Base-by-base conservation (phyloP, 2,113 vertebrate genomes). In the Okapia johnstoni region DNA sequence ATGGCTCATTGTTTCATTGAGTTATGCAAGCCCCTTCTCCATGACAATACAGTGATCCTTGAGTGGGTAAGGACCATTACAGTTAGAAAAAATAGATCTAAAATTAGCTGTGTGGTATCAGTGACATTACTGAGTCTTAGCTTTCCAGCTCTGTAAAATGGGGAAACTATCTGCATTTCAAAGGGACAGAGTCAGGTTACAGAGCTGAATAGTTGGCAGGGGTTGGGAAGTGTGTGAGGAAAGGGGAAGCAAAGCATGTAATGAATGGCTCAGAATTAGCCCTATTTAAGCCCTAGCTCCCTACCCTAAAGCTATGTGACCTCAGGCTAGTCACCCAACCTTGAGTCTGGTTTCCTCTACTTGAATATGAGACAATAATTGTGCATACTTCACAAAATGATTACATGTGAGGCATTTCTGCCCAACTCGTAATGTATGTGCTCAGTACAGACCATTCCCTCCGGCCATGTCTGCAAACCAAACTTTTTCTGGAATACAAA, bases 31-130 rank as follows among this genome's bases (percentile, higher is more conserved):
- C 36, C 66, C 36, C 21, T 40, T 73, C 36, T 40, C 36, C 66
- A 40, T 0, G 2, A 73, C 19, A 73, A 73, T 10, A 73, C n/a
- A 73, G 66, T 73, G 66, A 73, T 40, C n/a, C 19, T 40, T 73
- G 36, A 73, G 21, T 40, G 21, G 66, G 66, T 73, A 40, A 73
- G 0, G 1, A 73, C 25, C 6, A 88, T 58, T 80, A 48, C 5
- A n/a, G 73, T 46, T n/a, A 85, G 5, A 88, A 86, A 76, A 55
- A 36, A 84, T 3, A 36, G 46, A 81, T 88, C 80, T 85, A 96
- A 97, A 97, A 94, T 96, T 90, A 95, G 40, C 63, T 55, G 26
- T n/a, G 46, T 40, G 14, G 6, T 61, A 91, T 95, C 46, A 88
- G 50, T 86, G 52, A 61, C 15, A 89, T 84, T 48, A 89, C 21